Evolutionary conservation across 2,888 invertebrate genomes (phyloP).

Genomic region (Entomobrya multifasciata): DNA sequence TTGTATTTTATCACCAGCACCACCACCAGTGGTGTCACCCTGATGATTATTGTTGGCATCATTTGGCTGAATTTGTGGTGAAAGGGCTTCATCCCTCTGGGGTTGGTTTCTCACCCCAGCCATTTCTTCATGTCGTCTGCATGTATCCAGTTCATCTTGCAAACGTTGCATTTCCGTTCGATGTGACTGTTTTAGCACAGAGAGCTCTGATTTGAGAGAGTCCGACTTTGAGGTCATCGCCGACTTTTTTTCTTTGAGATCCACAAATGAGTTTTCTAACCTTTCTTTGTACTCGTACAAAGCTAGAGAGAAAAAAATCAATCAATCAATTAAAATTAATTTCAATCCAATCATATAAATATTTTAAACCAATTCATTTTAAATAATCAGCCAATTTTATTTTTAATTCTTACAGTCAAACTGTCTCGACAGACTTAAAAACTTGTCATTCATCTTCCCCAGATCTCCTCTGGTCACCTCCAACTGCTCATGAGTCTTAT

Average conservation of each 20-base stretch:
- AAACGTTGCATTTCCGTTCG: slow-evolving; percentile 70
- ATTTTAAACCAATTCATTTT: too few relatives aligned
- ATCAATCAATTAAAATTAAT: too few relatives aligned
- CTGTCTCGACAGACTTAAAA: slow-evolving; percentile 69
- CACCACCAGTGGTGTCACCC: neutral
- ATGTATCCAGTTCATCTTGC: slow-evolving; percentile 73
- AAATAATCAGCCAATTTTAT: too few relatives aligned
- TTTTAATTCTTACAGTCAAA: slow-evolving; percentile 76
- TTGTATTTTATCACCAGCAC: neutral
- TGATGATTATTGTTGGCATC: slow-evolving; percentile 18
- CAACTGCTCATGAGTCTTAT: slow-evolving; percentile 75
- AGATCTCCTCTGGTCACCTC: slow-evolving; percentile 60
- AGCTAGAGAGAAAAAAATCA: too few relatives aligned
- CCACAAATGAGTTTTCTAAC: slow-evolving; percentile 76
- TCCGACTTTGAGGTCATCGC: slow-evolving; percentile 63
- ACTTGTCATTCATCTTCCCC: slow-evolving; percentile 68
- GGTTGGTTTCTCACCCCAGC: slow-evolving; percentile 61
- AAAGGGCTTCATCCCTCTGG: slow-evolving; percentile 62
- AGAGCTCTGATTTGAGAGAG: slow-evolving; percentile 72
- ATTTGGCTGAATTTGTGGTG: slow-evolving; percentile 18
- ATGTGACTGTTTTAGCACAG: slow-evolving; percentile 65
- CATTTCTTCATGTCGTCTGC: slow-evolving; percentile 73
- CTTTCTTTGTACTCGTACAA: slow-evolving; percentile 78
- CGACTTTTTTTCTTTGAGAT: slow-evolving; percentile 76
- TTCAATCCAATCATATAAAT: too few relatives aligned